Base-by-base conservation (phyloP, 2,797 vertebrate species). In the Acrossocheilus fasciatus region DNA sequence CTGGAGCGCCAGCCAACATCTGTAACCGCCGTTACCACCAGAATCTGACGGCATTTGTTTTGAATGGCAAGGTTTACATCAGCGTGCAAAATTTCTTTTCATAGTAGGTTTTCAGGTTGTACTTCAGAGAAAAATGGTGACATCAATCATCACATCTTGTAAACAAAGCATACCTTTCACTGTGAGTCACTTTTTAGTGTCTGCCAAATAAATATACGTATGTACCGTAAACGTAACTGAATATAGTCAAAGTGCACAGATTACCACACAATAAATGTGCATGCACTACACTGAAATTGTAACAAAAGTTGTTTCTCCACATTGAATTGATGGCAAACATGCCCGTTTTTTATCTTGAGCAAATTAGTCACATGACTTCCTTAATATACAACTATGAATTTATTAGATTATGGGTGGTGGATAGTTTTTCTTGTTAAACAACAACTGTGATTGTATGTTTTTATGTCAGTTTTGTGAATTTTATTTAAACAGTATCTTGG, bases 141-240 rank as follows among this genome's bases (percentile, higher is more conserved):
- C 76, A 79, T 79, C 54, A 79, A 26, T 79, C 54, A n/a, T 26
- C 39, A 79, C 23, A 62, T 36, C 76, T 79, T 26, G 54, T 26
- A 43, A 79, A 43, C 36, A 79, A 26, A 62, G 54, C 76, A 62
- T 79, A 41, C 54, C 76, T 62, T 23, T 4, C n/a, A 79, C 54
- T 26, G 7, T 62, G 76, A 79, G 76, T 79, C 76, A 62, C 76
- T n/a, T 18, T 62, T 79, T 39, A 41, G 14, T 10, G 54, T 78
- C 76, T 78, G 54, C 20, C 54, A 62, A 78, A 39, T 57, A 11
- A 23, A 64, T 34, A 11, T 4, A 36, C 4, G 1, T 70, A 39
- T 41, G 68, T 43, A 43, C 54, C 62, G 36, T 59, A 78, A 78
- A 26, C n/a, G 23, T 5, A 11, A 78, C 23, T 39, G 4, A 77